Conservation (phyloP, 2,113 vertebrate genomes). For the Hypanus sabinus region DNA sequence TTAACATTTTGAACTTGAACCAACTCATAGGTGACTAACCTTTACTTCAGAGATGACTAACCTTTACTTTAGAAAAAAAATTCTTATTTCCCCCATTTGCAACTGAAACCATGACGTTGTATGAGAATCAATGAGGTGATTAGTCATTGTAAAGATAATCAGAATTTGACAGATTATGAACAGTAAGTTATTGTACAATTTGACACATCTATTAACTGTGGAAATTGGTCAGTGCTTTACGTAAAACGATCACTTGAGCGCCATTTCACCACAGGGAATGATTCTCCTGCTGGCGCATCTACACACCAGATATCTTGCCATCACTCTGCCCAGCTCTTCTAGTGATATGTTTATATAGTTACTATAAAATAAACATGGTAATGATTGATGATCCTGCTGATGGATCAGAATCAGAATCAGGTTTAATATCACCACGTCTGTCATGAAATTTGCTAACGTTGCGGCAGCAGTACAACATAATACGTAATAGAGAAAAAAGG, state of each 20-base stretch:
- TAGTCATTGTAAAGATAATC: too few species aligned
- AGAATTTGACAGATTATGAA: background rate
- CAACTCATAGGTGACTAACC: too few species aligned
- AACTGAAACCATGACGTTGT: background rate
- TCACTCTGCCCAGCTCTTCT: background rate
- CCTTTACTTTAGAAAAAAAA: too few species aligned
- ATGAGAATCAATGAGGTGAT: background rate
- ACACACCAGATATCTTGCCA: background rate
- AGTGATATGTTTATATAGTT: background rate
- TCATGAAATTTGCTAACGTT: too few species aligned
- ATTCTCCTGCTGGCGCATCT: background rate
- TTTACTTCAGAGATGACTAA: too few species aligned
- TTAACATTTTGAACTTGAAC: background rate
- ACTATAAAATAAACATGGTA: background rate
- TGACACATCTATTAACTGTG: background rate
- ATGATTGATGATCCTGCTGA: background rate
- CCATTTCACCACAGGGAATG: background rate
- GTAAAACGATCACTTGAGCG: background rate
- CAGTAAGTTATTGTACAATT: too few species aligned
- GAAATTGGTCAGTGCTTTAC: background rate
- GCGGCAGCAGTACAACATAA: too few species aligned
- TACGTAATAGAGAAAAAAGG: too few species aligned
- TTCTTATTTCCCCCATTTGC: background rate
- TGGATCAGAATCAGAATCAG: background rate
- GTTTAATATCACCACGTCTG: too few species aligned